phyloP scores from a whole-genome alignment of 2,888 invertebrate genomes.

The Nomada hirtipes region DNA sequence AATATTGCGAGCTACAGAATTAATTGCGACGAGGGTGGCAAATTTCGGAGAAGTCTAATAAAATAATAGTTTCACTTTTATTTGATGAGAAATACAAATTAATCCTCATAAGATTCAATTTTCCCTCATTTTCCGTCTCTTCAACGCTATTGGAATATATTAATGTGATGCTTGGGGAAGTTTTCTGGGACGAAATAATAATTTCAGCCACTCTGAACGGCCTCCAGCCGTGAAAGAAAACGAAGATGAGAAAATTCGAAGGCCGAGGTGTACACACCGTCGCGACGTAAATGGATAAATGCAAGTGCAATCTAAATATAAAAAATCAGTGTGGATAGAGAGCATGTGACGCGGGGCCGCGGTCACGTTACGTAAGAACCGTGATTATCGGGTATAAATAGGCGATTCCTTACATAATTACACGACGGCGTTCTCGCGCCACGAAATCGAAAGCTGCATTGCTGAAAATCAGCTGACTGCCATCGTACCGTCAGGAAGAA shows the following conservation, averaged over 20 bases:
- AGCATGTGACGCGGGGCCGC: conserved; percentile 37
- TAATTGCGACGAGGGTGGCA: no score
- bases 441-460: conserved; percentile 67
- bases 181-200: no score
- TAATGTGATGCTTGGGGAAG: background rate
- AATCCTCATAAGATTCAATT: no score
- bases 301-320: conserved; percentile 53
- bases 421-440: conserved; percentile 21
- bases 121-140: no score
- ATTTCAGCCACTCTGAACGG: background rate
- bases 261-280: background rate
- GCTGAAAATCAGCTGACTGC: conserved; percentile 74
- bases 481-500: background rate
- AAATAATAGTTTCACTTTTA: no score
- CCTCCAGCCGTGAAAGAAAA: background rate
- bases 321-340: conserved; percentile 32
- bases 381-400: conserved; percentile 57
- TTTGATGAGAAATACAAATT: no score
- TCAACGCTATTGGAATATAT: background rate
- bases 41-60: no score
- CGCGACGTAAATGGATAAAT: conserved; percentile 10
- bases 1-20: no score
- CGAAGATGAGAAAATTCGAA: background rate
- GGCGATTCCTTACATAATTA: conserved; percentile 60
- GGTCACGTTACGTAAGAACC: conserved; percentile 46